Conservation (phyloP, 2,113 vertebrate genomes). For the Sarotherodon lohbergeri region DNA sequence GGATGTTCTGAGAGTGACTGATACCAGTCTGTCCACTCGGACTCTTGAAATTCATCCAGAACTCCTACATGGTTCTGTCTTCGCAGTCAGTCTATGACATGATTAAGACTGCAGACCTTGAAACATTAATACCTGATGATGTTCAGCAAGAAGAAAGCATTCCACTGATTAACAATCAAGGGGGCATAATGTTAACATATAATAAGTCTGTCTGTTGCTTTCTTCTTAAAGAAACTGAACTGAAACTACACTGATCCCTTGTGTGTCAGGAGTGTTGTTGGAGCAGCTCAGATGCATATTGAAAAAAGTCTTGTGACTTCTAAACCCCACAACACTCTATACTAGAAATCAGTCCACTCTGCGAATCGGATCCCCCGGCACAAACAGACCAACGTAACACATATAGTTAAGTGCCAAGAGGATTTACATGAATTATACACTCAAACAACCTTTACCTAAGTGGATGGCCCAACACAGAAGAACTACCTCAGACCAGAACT, state of each 20-base stretch:
- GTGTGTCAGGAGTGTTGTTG: neutral
- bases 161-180: neutral
- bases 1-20: neutral
- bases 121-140: neutral
- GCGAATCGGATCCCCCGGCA: neutral
- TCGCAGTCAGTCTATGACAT: neutral
- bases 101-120: neutral
- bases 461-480: neutral
- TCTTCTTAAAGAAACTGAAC: neutral
- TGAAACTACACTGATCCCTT: neutral
- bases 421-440: neutral
- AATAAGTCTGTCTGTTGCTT: neutral
- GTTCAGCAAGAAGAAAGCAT: neutral
- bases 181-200: neutral
- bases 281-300: neutral
- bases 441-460: neutral
- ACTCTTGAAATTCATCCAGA: neutral
- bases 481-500: neutral
- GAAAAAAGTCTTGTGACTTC: neutral
- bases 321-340: neutral
- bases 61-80: neutral
- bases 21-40: neutral
- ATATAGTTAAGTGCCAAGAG: neutral
- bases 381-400: neutral
- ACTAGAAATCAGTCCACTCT: neutral